Conservation (phyloP, 2,888 invertebrate species). For the Athrips mouffetella region DNA sequence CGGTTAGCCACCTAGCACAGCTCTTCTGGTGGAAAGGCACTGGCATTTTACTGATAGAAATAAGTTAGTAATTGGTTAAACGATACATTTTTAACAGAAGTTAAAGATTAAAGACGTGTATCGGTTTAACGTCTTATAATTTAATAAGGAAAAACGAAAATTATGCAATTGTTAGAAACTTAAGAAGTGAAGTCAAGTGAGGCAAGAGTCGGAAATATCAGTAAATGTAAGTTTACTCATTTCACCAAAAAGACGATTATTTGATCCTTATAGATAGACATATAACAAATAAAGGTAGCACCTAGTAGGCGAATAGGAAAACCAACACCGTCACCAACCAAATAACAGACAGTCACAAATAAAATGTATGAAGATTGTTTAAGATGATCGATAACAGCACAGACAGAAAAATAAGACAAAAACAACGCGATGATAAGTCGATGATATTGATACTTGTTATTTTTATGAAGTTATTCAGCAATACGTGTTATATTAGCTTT, state of each 20-base stretch:
- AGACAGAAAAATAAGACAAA: slow-evolving; percentile 1
- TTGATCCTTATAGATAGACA: neutral
- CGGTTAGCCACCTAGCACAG: too few relatives aligned
- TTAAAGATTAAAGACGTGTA: too few relatives aligned
- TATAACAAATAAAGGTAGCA: slow-evolving; percentile 2
- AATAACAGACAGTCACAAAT: slow-evolving; percentile 3
- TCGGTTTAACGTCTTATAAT: too few relatives aligned
- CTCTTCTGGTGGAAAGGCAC: too few relatives aligned
- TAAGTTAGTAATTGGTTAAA: too few relatives aligned
- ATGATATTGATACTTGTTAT: slow-evolving; percentile 50
- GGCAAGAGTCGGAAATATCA: too few relatives aligned
- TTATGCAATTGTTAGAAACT: too few relatives aligned
- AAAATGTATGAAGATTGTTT: neutral
- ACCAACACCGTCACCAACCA: slow-evolving; percentile 10
- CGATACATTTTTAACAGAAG: too few relatives aligned
- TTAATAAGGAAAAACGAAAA: too few relatives aligned
- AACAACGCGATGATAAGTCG: slow-evolving; percentile 36
- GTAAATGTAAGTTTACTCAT: neutral
- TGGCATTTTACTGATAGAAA: too few relatives aligned
- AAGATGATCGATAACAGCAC: neutral
- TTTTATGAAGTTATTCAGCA: slow-evolving; percentile 23
- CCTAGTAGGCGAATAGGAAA: slow-evolving; percentile 4
- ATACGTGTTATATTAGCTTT: slow-evolving; percentile 21
- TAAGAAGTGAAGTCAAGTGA: too few relatives aligned
- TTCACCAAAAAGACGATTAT: neutral